A percentile compares a stretch with the other conserved stretches of the same genome.
Conservation (phyloP, 2,113 vertebrate genomes). For the Aspiorhynchus laticeps region DNA sequence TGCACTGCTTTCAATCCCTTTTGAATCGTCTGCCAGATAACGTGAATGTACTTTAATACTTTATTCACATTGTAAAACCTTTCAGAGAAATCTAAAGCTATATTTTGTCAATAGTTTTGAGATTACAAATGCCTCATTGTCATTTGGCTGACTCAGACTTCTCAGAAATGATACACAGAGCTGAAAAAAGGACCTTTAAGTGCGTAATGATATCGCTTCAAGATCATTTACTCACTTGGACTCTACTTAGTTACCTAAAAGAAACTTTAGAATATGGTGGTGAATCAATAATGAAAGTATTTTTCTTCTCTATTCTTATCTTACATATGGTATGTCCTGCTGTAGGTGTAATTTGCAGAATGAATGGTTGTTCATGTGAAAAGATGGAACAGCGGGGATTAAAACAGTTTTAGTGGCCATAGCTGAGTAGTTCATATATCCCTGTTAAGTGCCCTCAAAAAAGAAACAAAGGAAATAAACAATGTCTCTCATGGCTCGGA, state of each 20-base stretch:
- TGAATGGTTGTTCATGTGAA: conserved; percentile 63
- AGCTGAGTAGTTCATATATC: conserved; percentile 76
- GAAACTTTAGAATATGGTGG: conserved; percentile 79
- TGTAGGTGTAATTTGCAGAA: conserved; percentile 65
- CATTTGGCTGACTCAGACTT: conserved; percentile 52
- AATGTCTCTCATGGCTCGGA: conserved; percentile 58
- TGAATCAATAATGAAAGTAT: conserved; percentile 84
- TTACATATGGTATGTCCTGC: conserved; percentile 75
- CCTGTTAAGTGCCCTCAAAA: conserved; percentile 73
- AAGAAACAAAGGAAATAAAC: conserved; percentile 57
- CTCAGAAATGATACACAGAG: conserved; percentile 61
- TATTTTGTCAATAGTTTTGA: conserved; percentile 24
- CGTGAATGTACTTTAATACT: neutral
- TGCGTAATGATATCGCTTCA: conserved; percentile 67
- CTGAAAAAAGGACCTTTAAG: conserved; percentile 64
- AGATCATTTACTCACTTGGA: conserved; percentile 62
- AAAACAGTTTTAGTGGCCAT: conserved; percentile 76
- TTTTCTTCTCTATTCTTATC: conserved; percentile 72
- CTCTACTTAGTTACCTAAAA: conserved; percentile 65
- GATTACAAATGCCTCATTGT: conserved; percentile 54
- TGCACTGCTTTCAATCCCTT: neutral
- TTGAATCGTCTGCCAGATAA: neutral
- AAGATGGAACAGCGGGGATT: conserved; percentile 67
- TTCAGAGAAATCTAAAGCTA: neutral
- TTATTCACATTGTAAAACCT: neutral